Base-by-base conservation (phyloP, 2,113 vertebrate genomes). In the Ictidomys tridecemlineatus region DNA sequence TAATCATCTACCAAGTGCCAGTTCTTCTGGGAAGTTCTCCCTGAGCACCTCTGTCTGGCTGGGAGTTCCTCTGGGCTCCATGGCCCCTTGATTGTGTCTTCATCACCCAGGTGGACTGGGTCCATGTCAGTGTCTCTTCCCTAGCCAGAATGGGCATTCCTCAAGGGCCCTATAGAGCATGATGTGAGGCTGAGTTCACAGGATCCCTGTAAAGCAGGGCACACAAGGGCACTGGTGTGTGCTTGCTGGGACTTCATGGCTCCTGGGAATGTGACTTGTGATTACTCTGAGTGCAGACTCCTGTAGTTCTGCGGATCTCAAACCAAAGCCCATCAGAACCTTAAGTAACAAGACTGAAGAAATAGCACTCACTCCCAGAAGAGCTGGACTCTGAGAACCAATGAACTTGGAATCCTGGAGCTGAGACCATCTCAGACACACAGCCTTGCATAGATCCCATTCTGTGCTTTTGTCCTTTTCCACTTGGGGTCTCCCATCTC, bases 261-360 rank as follows among this genome's bases (percentile, higher is more conserved):
- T 93, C 65, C 65, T 61, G 56, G 37, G 67, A 73, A n/a, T 83
- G 53, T 51, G 78, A 67, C 24, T 85, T 93, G 39, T 26, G 39
- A 22, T 63, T 70, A 87, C 83, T 92, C 82, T 77, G 39, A 85
- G 16, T 34, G 32, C 39, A 83, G 69, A 89, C 34, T 63, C 53
- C 53, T 51, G 24, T 37, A 26, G 65, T 92, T 96, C 89, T 96
- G 67, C 85, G 32, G 85, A 53, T 84, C 56, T 77, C 84, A 85
- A 85, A 58, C 34, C 83, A 90, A 70, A 85, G 37, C 18, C 11
- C 67, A 5, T 80, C 76, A 48, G 28, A 69, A 83, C 37, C 42
- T 51, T 1, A 2, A 94, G 63, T 79, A 39, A 70, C 28, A 69
- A 51, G 89, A 32, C 17, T 80, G 18, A 79, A 69, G 56, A 76